phyloP scores from a whole-genome alignment of 2,888 invertebrate genomes.

The Parnassius mnemosyne region DNA sequence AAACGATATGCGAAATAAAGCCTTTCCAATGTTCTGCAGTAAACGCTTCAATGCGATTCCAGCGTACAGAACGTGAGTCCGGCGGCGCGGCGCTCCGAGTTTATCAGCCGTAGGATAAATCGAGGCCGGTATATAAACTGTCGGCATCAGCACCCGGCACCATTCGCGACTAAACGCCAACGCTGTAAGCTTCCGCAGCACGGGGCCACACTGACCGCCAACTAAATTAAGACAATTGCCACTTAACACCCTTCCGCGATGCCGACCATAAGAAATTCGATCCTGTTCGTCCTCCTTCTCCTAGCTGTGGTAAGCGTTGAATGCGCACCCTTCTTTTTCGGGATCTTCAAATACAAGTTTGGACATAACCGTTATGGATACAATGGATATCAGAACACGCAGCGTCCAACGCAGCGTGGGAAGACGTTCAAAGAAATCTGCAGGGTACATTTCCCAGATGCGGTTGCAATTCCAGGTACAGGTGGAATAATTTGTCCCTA shows the following conservation, averaged over 20 bases:
- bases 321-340: conserved; percentile 65
- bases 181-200: no score
- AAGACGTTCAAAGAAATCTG: conserved; percentile 81
- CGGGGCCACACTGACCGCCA: no score
- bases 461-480: conserved; percentile 71
- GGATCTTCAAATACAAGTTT: conserved; percentile 48
- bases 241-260: conserved; percentile 66
- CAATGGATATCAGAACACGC: conserved; percentile 41
- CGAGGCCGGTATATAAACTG: conserved; percentile 78
- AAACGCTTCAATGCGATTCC: conserved; percentile 48
- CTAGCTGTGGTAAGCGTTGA: conserved; percentile 48
- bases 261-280: conserved; percentile 49
- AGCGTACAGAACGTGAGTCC: conserved; percentile 76
- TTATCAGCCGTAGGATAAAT: conserved; percentile 69
- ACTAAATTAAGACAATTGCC: no score
- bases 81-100: conserved; percentile 46
- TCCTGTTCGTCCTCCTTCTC: conserved; percentile 43
- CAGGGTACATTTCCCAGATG: conserved; percentile 60
- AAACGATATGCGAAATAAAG: conserved; percentile 13
- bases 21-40: conserved; percentile 31
- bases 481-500: conserved; percentile 83
- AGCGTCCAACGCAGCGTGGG: conserved; percentile 54
- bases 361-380: conserved; percentile 46
- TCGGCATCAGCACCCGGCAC: conserved; percentile 66
- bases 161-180: conserved; percentile 38